Evolutionary conservation across 64 coral and sea anemone species (phyloP), one percentile per base, ranked within the genome.

Genomic region (Montipora sp.): DNA sequence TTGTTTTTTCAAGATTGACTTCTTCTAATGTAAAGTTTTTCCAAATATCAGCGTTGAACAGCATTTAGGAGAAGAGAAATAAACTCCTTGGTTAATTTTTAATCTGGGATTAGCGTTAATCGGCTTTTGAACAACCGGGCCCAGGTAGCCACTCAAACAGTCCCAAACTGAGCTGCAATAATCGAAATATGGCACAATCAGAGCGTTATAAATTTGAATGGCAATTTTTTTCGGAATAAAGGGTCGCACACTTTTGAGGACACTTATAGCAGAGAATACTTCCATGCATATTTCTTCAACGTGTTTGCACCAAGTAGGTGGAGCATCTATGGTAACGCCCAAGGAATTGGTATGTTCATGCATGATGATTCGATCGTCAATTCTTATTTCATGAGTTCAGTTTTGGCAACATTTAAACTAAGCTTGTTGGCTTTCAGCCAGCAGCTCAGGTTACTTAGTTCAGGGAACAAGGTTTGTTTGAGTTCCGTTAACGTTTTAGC

Each of bases 341-440:
- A 90, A n/a, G 4, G 77, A 80, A 66, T 79, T 90, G 15, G 88
- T 68, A 53, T 90, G 51, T 16, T 20, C 74, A 20, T 21, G 27
- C 36, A 9, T 47, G 57, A 90, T 80, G 18, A 65, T 48, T 22
- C 68, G 24, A 23, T 69, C 65, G 16, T 90, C 75, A 66, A 89
- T 90, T 68, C 51, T 77, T 23, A 79, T 80, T 18, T 53, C 88
- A 90, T 80, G 15, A 90, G 4, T 46, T 90, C 73, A 10, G 87
- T 89, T 74, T 88, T 88, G 8, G 48, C 59, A 21, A 89, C 59
- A 46, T 87, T 89, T 77, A 78, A 78, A 20, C 87, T 89, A 47
- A 89, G 73, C 72, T 75, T 89, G 75, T 89, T 89, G 16, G 87
- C 74, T 63, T 53, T 59, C 20, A 89, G 51, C 87, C 87, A 89